Base-by-base conservation (phyloP, 1,140 invertebrate species). In the Oncopeltus fasciatus region DNA sequence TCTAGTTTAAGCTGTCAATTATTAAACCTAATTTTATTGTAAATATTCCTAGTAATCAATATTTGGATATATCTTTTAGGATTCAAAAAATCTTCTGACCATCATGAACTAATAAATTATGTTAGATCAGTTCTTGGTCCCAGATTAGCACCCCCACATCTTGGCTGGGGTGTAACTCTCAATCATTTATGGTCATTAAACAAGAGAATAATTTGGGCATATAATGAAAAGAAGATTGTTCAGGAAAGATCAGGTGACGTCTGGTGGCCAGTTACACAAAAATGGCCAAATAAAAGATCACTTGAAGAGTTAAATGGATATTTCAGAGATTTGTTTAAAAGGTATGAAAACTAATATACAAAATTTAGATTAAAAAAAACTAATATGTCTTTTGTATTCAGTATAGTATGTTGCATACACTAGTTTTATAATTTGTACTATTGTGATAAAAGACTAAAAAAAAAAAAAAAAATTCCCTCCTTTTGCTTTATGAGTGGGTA, bases 381-480 rank as follows among this genome's bases (percentile, higher is more conserved):
- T 44, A 44, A 44, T 18, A 44, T 44, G 9, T 16, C 14, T 1
- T 44, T 3, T 44, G 18, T 44, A 44, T 2, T 44, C 43, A 44
- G 11, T 44, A 2, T 44, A 12, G 14, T 14, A 44, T 44, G 14
- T 44, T 44, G 2, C 2, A 2, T 2, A 3, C 11, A 74, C 38
- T 68, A n/a, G n/a, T n/a, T n/a, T n/a, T n/a, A n/a, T n/a, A n/a
- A n/a, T n/a, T n/a, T n/a, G n/a, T n/a, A n/a, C n/a, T n/a, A n/a
- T n/a, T n/a, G n/a, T n/a, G n/a, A n/a, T n/a, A n/a, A n/a, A n/a
- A n/a, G n/a, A n/a, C n/a, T n/a, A n/a, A n/a, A n/a, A n/a, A n/a
- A n/a, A n/a, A n/a, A n/a, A n/a, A n/a, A n/a, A n/a, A n/a, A n/a
- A n/a, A n/a, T n/a, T n/a, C n/a, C n/a, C n/a, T n/a, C n/a, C n/a